A percentile compares a stretch with the other conserved stretches of the same genome.
phyloP scores from a whole-genome alignment of 64 coral and sea anemone genomes.

The Dendrophyllia cribrosa region DNA sequence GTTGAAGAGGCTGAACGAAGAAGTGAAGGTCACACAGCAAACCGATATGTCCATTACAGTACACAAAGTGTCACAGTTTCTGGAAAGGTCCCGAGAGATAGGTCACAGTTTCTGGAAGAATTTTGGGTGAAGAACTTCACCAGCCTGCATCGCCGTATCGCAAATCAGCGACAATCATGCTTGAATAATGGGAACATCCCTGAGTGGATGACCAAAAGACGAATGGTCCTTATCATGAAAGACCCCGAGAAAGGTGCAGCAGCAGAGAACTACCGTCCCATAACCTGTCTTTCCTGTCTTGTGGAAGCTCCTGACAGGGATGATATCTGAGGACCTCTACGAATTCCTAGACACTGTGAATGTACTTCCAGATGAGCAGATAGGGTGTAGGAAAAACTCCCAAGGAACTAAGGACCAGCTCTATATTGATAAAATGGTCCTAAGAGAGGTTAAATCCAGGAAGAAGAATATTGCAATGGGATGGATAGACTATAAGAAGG shows the following conservation, averaged over 20 bases:
- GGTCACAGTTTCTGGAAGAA: slow-evolving; percentile 53
- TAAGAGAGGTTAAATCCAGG: slow-evolving; percentile 50
- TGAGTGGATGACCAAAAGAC: slow-evolving; percentile 56
- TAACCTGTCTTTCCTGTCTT: slow-evolving; percentile 68
- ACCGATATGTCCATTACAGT: slow-evolving; percentile 21
- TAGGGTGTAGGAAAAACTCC: slow-evolving; percentile 58
- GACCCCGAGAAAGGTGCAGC: slow-evolving; percentile 51
- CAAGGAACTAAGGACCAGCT: slow-evolving; percentile 72
- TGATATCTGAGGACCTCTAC: slow-evolving; percentile 58
- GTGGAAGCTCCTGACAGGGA: slow-evolving; percentile 76
- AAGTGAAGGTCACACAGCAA: slow-evolving; percentile 40
- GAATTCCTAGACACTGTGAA: slow-evolving; percentile 52
- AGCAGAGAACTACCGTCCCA: slow-evolving; percentile 65
- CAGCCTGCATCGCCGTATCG: slow-evolving; percentile 14
- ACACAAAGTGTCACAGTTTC: slow-evolving; percentile 54
- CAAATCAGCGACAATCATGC: slow-evolving; percentile 46
- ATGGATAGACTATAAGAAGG: slow-evolving; percentile 70
- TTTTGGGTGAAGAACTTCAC: slow-evolving; percentile 72
- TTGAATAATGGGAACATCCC: slow-evolving; percentile 60
- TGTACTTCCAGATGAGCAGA: slow-evolving; percentile 66
- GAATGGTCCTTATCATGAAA: slow-evolving; percentile 54
- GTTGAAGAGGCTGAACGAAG: slow-evolving; percentile 48
- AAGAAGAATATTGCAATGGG: slow-evolving; percentile 69
- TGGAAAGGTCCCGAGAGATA: slow-evolving; percentile 42
- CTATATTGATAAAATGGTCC: slow-evolving; percentile 65